Conservation (phyloP, 2,797 vertebrate species). For the Scolopax rusticola region DNA sequence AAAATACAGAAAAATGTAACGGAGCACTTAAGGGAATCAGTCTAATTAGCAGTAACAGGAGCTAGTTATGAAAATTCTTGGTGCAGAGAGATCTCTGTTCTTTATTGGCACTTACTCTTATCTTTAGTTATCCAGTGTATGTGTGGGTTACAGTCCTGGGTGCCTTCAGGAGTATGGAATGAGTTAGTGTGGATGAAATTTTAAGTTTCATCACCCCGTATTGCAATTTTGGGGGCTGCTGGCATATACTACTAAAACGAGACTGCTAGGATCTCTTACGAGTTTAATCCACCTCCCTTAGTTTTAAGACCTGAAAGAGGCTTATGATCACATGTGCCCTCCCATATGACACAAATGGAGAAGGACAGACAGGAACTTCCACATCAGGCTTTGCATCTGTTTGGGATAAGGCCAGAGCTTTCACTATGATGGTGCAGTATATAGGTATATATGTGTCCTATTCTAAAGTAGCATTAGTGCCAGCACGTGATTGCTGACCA, state of each 20-base stretch:
- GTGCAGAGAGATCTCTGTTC: neutral
- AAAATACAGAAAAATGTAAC: neutral
- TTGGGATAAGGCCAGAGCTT: neutral
- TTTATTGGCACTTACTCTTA: neutral
- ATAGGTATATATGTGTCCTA: accelerated
- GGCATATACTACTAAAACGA: neutral
- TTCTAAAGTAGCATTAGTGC: neutral
- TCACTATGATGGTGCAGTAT: neutral
- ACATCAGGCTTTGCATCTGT: neutral
- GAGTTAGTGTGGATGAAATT: neutral
- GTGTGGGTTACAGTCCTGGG: neutral
- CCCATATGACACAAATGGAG: neutral
- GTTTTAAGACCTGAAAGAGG: neutral
- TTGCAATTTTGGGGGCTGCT: neutral
- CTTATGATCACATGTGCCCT: neutral
- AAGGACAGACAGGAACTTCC: neutral
- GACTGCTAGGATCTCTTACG: neutral
- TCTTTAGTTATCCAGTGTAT: neutral
- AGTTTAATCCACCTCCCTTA: neutral
- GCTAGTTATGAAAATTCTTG: conserved; percentile 35
- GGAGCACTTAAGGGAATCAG: neutral
- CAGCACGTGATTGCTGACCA: neutral
- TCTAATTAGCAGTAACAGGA: neutral
- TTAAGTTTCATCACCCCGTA: neutral
- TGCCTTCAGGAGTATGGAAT: neutral